These are phyloP conservation scores for Pan paniscus DNA, from an alignment of 2,113 vertebrate genomes.

Conservation along the genomic window DNA sequence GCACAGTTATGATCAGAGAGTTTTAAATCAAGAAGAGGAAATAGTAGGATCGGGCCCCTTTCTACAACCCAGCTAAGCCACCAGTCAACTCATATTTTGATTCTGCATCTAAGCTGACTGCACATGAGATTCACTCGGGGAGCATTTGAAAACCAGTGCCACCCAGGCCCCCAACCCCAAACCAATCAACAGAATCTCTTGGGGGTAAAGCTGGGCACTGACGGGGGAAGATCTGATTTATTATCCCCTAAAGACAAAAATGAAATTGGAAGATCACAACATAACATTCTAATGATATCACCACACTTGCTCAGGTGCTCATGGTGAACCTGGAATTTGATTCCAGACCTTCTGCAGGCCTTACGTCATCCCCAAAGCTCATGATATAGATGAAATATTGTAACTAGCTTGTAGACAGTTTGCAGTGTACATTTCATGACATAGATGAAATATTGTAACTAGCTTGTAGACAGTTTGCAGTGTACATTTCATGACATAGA, in stretches of 20 bases:
- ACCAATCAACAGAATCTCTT: neutral
- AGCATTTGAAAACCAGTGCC: neutral
- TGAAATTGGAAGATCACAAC: rapidly evolving
- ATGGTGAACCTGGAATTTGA: neutral
- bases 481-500: neutral
- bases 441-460: neutral
- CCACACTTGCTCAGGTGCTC: neutral
- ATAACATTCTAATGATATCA: too few species aligned
- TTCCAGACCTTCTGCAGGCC: neutral
- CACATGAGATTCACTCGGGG: neutral
- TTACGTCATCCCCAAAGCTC: neutral
- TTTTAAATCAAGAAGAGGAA: neutral
- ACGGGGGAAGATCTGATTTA: neutral
- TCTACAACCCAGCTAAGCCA: neutral
- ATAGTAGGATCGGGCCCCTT: too few species aligned
- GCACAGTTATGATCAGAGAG: neutral
- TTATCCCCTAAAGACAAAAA: neutral
- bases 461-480: neutral
- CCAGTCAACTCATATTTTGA: neutral
- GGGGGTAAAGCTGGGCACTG: neutral
- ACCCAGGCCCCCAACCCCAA: too few species aligned
- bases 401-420: too few species aligned
- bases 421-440: neutral
- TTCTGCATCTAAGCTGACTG: neutral
- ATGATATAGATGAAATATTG: neutral